Base-by-base conservation (phyloP, 1,140 invertebrate genomes). In the Argopecten irradians region DNA sequence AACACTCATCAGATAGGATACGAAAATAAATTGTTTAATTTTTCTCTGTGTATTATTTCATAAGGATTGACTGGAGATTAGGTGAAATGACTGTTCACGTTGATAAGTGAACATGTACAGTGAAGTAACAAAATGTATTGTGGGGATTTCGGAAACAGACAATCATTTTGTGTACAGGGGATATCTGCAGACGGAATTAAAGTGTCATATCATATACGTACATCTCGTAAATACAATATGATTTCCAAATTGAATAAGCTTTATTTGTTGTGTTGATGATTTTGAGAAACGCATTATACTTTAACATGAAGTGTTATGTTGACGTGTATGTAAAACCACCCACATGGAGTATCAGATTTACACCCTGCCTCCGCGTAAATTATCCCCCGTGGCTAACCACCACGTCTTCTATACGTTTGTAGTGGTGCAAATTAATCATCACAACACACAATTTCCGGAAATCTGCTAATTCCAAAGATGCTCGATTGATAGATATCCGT, bases 11-110 rank as follows among this genome's bases (percentile, higher is more conserved):
- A 71, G 55, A 71, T 71, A 71, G 43, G 43, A 55, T n/a, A n/a
- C n/a, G n/a, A n/a, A n/a, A n/a, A 55, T 55, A 71, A 71, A 28
- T n/a, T 71, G 55, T 71, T 71, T 16, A 71, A 71, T 71, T 71
- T 71, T 71, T 71, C 22, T 16, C n/a, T 28, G 55, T 55, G 16
- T 71, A 71, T 71, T 28, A 71, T 71, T 71, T 71, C n/a, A n/a
- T 71, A 28, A 7, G 55, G 55, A 71, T 71, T 71, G 55, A n/a
- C 55, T 22, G 55, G 13, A 71, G 55, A 71, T 71, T 71, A 71
- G 55, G 28, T n/a, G n/a, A n/a, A 71, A 28, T 28, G 8, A 46
- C 43, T 7, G 14, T 16, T 46, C 43, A 19, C 22, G 19, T 46
- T 22, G 43, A 46, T 46, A 71, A 71, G 1, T 28, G 8, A 28